Base-by-base conservation (phyloP, 2,797 vertebrate genomes). In the Pterois miles region DNA sequence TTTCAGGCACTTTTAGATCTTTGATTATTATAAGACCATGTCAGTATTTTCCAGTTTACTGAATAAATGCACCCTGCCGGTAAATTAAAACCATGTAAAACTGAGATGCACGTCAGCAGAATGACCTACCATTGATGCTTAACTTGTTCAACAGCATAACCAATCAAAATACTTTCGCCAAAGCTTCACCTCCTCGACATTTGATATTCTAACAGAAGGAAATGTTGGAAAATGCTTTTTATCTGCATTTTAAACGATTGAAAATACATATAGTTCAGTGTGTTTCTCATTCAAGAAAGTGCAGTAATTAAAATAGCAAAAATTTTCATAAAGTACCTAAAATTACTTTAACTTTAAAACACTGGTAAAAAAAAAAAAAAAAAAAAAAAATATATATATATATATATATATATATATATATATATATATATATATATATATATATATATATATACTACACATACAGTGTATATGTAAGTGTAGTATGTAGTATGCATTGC, bases 31-130 rank as follows among this genome's bases (percentile, higher is more conserved):
- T 36, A 9, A 10, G 9, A 56, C 10, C 20, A 20, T 38, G 54
- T 76, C 69, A 85, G 70, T 53, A 5, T 59, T 77, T 79, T 67
- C 23, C 12, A 25, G 8, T 67, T 48, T 34, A 25, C 59, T 58
- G 20, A 72, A 29, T 58, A 70, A 80, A 69, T 65, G 27, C 16
- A 36, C 8, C 8, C 31, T 13, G 33, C 33, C 63, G 0, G 8
- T 71, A 4, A 63, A 65, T 80, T 48, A 69, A 57, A 65, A 25
- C 59, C 12, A 36, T 34, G 48, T 54, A 29, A 69, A 65, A 70
- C 20, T 18, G 10, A 65, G 8, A 52, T 1, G 20, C 56, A 33
- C 31, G 53, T 72, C 63, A 72, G 62, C 40, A 4, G 54, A 66
- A 25, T 14, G 12, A 58, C 6, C 10, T 16, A 2, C 54, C 36